These are phyloP conservation scores for Drosophila histrio DNA, from an alignment of 2,888 invertebrate genomes.

Conservation along the genomic window DNA sequence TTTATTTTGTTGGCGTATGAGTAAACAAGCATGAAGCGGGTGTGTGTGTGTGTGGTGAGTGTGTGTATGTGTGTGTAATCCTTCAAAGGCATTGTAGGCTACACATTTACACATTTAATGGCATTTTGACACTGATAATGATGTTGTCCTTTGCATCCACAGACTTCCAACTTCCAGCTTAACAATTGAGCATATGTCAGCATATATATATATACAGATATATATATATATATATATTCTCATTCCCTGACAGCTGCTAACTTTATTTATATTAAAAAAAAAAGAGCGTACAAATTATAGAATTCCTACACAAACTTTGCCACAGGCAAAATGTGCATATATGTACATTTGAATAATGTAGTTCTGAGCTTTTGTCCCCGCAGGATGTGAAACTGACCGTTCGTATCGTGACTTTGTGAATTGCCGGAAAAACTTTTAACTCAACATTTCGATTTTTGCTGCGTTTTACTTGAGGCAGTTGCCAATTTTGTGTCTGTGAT, in stretches of 20 bases:
- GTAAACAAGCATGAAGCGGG: constrained; percentile 39
- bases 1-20: constrained; percentile 37
- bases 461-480: constrained; percentile 32
- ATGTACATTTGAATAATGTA: background rate
- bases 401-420: background rate
- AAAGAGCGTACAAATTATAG: constrained; percentile 24
- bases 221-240: background rate
- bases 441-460: constrained; percentile 31
- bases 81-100: constrained; percentile 71
- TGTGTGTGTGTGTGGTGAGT: constrained; percentile 2
- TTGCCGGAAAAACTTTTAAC: constrained; percentile 43
- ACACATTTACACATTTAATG: constrained; percentile 69
- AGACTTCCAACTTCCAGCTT: constrained; percentile 14
- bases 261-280: constrained; percentile 9
- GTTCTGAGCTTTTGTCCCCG: background rate
- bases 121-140: constrained; percentile 77
- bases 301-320: constrained; percentile 24
- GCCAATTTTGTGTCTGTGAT: constrained; percentile 13
- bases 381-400: constrained; percentile 1
- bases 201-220: background rate
- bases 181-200: constrained; percentile 13
- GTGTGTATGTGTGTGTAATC: constrained; percentile 55
- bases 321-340: background rate
- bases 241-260: constrained; percentile 13
- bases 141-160: constrained; percentile 71